Conservation (phyloP, 2,797 vertebrate genomes). For the Crocidura indochinensis region DNA sequence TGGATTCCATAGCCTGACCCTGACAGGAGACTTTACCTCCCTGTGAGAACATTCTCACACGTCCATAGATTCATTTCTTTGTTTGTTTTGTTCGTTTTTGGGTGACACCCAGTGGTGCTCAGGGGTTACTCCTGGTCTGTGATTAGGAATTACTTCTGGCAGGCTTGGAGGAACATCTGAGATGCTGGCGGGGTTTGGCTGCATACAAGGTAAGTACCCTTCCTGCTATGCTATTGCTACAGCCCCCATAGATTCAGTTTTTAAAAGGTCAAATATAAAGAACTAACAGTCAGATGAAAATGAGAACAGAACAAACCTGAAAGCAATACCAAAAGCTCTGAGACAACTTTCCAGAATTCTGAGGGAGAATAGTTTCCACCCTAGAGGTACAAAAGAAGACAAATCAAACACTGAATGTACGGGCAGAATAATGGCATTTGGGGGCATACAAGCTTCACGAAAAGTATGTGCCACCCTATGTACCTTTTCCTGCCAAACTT, state of each 20-base stretch:
- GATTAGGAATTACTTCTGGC: too few species aligned
- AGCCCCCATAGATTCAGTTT: not conserved
- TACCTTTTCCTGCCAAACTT: not conserved
- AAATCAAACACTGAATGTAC: not conserved
- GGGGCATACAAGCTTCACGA: not conserved
- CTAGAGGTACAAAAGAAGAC: not conserved
- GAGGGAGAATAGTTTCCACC: slow-evolving; percentile 10
- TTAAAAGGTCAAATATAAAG: not conserved
- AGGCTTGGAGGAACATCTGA: too few species aligned
- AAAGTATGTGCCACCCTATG: not conserved
- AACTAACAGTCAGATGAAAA: not conserved
- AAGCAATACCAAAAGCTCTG: slow-evolving; percentile 10
- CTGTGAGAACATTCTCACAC: too few species aligned
- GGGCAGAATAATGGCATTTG: not conserved
- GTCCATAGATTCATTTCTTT: too few species aligned
- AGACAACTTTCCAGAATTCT: not conserved
- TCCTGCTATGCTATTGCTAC: too few species aligned
- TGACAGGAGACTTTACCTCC: too few species aligned
- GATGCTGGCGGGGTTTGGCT: too few species aligned
- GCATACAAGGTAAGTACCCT: too few species aligned
- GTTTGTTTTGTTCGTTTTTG: too few species aligned
- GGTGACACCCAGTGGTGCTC: too few species aligned
- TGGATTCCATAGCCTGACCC: too few species aligned
- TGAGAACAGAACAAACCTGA: not conserved
- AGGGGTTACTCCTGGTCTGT: too few species aligned